Conservation (phyloP, 1,140 invertebrate species). For the Luehdorfia chinensis region DNA sequence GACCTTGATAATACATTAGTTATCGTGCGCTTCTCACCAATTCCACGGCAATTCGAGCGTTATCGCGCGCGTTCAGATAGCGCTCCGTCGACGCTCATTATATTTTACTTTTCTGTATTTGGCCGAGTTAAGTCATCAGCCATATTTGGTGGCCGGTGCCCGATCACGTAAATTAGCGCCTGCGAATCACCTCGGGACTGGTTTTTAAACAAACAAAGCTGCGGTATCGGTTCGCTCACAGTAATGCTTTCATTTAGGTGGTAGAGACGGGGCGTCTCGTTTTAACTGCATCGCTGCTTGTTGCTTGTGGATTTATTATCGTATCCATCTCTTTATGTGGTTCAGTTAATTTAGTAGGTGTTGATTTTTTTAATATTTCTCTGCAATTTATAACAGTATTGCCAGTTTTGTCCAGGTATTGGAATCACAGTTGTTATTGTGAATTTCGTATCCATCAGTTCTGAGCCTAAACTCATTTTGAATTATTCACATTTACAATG, state of each 20-base stretch:
- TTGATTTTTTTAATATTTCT: background rate
- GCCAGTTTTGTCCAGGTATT: no score
- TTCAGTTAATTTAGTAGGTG: no score
- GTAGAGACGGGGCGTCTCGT: no score
- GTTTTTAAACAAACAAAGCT: background rate
- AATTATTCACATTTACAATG: conserved; percentile 2
- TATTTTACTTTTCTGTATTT: conserved; percentile 10
- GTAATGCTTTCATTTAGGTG: no score
- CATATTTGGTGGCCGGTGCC: no score
- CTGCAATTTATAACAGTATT: background rate
- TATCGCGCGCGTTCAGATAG: conserved; percentile 26
- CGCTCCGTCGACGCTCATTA: conserved; percentile 8
- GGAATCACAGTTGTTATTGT: no score
- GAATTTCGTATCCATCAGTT: background rate
- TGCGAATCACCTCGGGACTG: background rate
- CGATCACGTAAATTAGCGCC: no score
- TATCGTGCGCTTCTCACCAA: conserved; percentile 47
- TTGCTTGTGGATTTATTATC: no score
- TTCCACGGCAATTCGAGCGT: conserved; percentile 26
- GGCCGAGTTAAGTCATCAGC: conserved; percentile 3
- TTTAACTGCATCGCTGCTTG: no score
- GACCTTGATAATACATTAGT: conserved; percentile 49
- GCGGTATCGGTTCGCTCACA: background rate
- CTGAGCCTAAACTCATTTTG: no score
- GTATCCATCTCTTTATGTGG: no score